A percentile compares a stretch with the other conserved stretches of the same genome.
Evolutionary conservation across 2,113 vertebrate genomes (phyloP).

Genomic region (Candoia aspera): DNA sequence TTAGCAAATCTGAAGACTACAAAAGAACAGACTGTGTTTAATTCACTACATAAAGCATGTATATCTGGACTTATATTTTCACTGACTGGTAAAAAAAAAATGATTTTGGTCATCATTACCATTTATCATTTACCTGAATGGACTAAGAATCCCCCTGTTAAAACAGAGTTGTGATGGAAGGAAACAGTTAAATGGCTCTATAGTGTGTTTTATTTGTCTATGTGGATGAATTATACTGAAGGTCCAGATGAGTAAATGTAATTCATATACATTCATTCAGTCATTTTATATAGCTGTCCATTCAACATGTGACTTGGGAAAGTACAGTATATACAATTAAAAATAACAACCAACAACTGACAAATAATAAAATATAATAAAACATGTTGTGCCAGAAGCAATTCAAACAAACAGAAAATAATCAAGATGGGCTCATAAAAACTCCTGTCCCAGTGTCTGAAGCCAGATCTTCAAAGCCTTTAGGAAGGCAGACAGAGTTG

Average conservation of each 20-base stretch:
- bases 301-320: neutral
- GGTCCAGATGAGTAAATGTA: conserved; percentile 5
- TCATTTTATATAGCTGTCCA: neutral
- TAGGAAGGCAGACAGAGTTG: neutral
- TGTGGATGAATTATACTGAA: conserved; percentile 28
- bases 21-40: conserved; percentile 12
- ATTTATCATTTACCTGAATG: neutral
- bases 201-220: conserved; percentile 10
- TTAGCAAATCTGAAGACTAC: conserved; percentile 18
- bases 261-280: neutral
- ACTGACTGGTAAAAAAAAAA: conserved; percentile 17
- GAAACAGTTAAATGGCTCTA: conserved; percentile 1
- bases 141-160: neutral
- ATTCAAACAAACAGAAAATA: neutral
- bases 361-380: neutral
- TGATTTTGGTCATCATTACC: conserved; percentile 33
- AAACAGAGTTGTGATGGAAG: conserved; percentile 7
- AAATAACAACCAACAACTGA: neutral
- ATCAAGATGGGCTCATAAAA: neutral
- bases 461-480: neutral
- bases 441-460: neutral
- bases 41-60: conserved; percentile 24
- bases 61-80: conserved; percentile 27
- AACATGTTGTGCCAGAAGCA: neutral
- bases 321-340: neutral